Percentiles rank a stretch among this genome's conserved stretches.
phyloP scores from a whole-genome alignment of 2,888 invertebrate species.

The Macrosiphum euphorbiae region DNA sequence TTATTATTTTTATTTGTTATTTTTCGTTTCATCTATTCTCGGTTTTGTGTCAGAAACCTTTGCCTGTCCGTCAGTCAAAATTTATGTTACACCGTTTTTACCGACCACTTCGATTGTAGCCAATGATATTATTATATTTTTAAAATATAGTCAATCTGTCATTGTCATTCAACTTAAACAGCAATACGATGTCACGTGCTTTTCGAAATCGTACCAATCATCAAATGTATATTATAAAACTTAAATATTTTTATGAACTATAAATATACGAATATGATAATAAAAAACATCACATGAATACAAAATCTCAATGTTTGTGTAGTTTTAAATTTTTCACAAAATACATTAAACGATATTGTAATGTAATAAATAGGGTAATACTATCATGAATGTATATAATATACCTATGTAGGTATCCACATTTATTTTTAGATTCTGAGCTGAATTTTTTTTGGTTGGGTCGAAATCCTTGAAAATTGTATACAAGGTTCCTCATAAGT shows the following conservation, averaged over 20 bases:
- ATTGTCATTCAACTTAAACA: slow-evolving; percentile 22
- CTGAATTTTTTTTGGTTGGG: no score
- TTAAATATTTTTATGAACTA: neutral
- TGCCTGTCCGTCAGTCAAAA: slow-evolving; percentile 17
- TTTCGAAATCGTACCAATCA: neutral
- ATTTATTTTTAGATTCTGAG: neutral
- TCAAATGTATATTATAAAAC: neutral
- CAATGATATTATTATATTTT: slow-evolving; percentile 26
- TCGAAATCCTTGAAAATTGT: no score
- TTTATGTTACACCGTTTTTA: slow-evolving; percentile 21
- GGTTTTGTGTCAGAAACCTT: neutral
- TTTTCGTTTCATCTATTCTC: neutral
- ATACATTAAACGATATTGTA: neutral
- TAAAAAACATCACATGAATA: neutral
- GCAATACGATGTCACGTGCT: neutral
- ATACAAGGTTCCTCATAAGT: no score
- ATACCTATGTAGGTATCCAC: neutral
- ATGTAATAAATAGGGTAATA: neutral
- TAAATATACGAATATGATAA: neutral
- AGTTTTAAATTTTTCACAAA: neutral
- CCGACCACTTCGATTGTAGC: neutral
- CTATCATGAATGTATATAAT: neutral
- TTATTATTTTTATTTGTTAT: neutral
- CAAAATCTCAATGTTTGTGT: neutral
- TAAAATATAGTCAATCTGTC: slow-evolving; percentile 14